Percentiles rank a stretch among this genome's conserved stretches.
phyloP scores from a whole-genome alignment of 2,797 vertebrate genomes.

The Harpagifer antarcticus region DNA sequence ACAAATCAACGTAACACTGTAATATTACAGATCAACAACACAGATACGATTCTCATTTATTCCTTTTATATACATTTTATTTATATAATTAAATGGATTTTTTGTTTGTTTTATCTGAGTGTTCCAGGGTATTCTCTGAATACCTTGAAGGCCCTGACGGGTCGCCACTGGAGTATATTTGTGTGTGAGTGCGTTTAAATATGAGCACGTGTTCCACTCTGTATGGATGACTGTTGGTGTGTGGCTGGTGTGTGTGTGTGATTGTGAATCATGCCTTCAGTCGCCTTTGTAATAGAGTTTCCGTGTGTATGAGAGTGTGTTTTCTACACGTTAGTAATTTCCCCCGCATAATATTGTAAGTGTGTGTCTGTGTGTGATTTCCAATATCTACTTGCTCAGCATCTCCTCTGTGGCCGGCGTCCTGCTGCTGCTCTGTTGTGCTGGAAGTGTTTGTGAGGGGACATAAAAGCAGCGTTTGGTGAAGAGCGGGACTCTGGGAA shows the following conservation, averaged over 20 bases:
- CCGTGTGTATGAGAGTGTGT: slow-evolving; percentile 22
- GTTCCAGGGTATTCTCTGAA: too few relatives aligned
- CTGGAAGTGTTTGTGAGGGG: slow-evolving; percentile 64
- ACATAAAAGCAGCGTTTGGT: slow-evolving; percentile 56
- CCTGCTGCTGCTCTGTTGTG: slow-evolving; percentile 65
- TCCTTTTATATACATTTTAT: too few relatives aligned
- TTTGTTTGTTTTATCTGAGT: too few relatives aligned
- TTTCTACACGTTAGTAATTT: slow-evolving; percentile 41
- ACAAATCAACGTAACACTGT: too few relatives aligned
- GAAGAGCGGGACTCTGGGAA: slow-evolving; percentile 56
- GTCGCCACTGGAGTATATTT: slow-evolving; percentile 32
- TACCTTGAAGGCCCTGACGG: too few relatives aligned
- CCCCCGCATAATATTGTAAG: slow-evolving; percentile 30
- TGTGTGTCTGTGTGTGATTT: slow-evolving; percentile 41
- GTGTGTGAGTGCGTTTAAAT: slow-evolving; percentile 18
- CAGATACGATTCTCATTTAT: too few relatives aligned
- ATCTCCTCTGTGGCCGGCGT: slow-evolving; percentile 53
- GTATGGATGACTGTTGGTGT: not conserved
- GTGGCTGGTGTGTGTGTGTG: slow-evolving; percentile 6
- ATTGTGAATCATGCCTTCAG: slow-evolving; percentile 18
- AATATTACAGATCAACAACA: too few relatives aligned
- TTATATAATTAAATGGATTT: too few relatives aligned
- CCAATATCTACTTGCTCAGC: slow-evolving; percentile 65
- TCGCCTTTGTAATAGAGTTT: not conserved
- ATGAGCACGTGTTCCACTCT: slow-evolving; percentile 19